Percentiles rank a stretch among this genome's conserved stretches.
Evolutionary conservation across 2,888 invertebrate species (phyloP).

Genomic region (Morinoia aosen): DNA sequence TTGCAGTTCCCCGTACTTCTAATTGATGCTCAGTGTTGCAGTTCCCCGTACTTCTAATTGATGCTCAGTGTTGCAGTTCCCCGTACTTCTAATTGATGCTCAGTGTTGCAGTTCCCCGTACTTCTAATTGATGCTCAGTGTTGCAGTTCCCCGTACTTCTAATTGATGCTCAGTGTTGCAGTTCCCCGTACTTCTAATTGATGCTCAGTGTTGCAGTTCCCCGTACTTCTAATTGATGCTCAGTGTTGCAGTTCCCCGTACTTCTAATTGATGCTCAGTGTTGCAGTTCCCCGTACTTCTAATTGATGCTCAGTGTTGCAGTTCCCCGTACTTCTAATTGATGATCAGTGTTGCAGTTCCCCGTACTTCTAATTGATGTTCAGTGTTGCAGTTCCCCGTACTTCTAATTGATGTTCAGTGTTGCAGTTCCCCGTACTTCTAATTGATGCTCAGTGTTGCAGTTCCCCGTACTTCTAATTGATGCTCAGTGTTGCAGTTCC

Average conservation of each 20-base stretch:
- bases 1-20: background rate
- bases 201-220: background rate
- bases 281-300: background rate
- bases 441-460: background rate
- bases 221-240: background rate
- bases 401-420: background rate
- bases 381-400: background rate
- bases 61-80: background rate
- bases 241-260: background rate
- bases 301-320: background rate
- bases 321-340: too few species aligned
- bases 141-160: background rate
- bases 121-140: background rate
- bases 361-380: background rate
- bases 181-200: background rate
- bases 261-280: background rate
- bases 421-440: background rate
- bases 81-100: background rate
- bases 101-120: background rate
- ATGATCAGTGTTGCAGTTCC: background rate
- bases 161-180: background rate
- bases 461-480: background rate
- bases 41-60: background rate
- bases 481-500: background rate
- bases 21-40: background rate